phyloP scores from a whole-genome alignment of 2,888 invertebrate genomes.

The Homarus gammarus region DNA sequence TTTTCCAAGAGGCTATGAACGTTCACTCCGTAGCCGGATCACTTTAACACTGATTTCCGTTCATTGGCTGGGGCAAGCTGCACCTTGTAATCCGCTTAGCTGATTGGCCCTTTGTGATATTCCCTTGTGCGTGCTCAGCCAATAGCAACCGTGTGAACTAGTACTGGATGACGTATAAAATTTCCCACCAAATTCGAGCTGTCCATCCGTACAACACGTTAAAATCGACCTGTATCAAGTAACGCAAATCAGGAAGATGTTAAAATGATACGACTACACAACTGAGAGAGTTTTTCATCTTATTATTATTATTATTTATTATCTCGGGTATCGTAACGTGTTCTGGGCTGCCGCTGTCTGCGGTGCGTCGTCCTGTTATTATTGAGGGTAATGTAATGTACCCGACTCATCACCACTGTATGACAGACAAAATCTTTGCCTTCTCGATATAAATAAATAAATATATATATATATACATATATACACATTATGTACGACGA shows the following conservation, averaged over 20 bases:
- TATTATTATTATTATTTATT: conserved; percentile 7
- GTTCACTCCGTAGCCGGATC: background rate
- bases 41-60: background rate
- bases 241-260: background rate
- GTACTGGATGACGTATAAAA: too few species aligned
- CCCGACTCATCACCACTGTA: too few species aligned
- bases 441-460: background rate
- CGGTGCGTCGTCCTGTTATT: too few species aligned
- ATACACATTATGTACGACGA: background rate
- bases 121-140: background rate
- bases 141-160: background rate
- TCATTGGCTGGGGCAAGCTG: background rate
- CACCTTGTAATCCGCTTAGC: background rate
- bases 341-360: too few species aligned
- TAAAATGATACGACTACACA: background rate
- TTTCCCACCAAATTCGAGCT: too few species aligned
- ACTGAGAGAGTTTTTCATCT: background rate
- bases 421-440: too few species aligned
- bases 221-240: background rate
- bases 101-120: background rate
- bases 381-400: too few species aligned
- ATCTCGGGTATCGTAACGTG: background rate
- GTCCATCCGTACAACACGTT: too few species aligned
- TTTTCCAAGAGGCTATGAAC: conserved; percentile 30
- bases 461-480: conserved; percentile 18